Evolutionary conservation across 2,888 invertebrate genomes (phyloP).

Genomic region (Encarsia formosa): DNA sequence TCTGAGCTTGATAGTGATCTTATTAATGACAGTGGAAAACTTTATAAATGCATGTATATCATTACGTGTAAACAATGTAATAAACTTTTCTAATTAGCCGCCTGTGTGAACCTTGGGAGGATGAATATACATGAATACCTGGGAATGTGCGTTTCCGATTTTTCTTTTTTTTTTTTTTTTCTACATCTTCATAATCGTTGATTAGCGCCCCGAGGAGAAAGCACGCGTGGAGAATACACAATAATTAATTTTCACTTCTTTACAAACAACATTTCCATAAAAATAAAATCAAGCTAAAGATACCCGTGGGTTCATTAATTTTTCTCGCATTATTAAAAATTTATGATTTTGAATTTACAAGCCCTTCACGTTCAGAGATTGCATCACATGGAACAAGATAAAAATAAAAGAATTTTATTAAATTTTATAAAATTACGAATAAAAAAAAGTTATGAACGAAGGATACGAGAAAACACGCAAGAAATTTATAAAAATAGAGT

Average conservation of each 20-base stretch:
- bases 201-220: conserved; percentile 11
- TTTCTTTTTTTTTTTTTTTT: conserved; percentile 1
- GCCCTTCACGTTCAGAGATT: too few relatives aligned
- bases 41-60: background rate
- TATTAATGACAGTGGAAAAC: conserved; percentile 15
- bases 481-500: too few relatives aligned
- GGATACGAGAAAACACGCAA: too few relatives aligned
- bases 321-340: too few relatives aligned
- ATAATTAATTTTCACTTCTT: conserved; percentile 5
- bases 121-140: conserved; percentile 10
- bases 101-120: conserved; percentile 1
- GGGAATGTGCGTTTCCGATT: conserved; percentile 5
- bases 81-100: conserved; percentile 22
- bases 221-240: background rate
- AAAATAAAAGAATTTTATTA: too few relatives aligned
- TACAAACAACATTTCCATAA: too few relatives aligned
- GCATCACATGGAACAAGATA: too few relatives aligned
- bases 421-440: too few relatives aligned
- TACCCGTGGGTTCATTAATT: too few relatives aligned
- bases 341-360: too few relatives aligned
- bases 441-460: too few relatives aligned
- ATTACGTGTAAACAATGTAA: conserved; percentile 14
- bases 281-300: too few relatives aligned
- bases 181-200: background rate
- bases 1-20: conserved; percentile 20